A percentile compares a stretch with the other conserved stretches of the same genome.
Evolutionary conservation across 2,888 invertebrate species (phyloP).

Genomic region (Alloplasta piceator): DNA sequence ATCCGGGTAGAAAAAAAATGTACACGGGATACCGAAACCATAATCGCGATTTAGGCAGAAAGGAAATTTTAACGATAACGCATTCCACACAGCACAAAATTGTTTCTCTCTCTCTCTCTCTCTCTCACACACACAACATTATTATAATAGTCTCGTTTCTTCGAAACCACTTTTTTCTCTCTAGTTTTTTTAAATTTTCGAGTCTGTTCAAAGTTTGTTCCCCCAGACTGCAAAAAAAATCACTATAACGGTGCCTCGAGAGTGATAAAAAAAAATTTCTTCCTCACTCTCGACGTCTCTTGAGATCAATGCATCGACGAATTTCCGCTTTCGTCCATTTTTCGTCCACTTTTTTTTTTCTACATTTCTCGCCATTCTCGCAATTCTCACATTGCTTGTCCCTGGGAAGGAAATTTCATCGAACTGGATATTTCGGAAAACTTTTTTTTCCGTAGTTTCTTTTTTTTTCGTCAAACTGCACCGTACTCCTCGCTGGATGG

Average conservation of each 20-base stretch:
- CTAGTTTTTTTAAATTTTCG: slow-evolving; percentile 34
- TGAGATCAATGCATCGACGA: background rate
- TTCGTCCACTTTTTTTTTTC: background rate
- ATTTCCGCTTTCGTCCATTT: background rate
- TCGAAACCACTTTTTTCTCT: slow-evolving; percentile 18
- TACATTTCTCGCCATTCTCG: background rate
- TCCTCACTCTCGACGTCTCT: background rate
- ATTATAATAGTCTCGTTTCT: slow-evolving; percentile 29
- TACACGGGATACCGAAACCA: slow-evolving; percentile 61
- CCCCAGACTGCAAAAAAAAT: too few species aligned
- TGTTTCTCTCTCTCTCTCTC: slow-evolving; percentile 3
- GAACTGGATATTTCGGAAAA: background rate
- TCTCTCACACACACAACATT: slow-evolving; percentile 32
- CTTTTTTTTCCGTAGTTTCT: slow-evolving; percentile 15
- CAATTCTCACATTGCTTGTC: background rate
- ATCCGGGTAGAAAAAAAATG: slow-evolving; percentile 57
- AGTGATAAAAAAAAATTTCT: background rate
- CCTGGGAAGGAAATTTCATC: background rate
- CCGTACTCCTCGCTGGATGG: slow-evolving; percentile 83
- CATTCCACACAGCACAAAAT: slow-evolving; percentile 42
- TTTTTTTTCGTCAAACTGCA: slow-evolving; percentile 75
- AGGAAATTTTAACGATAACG: slow-evolving; percentile 32
- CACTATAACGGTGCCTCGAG: too few species aligned
- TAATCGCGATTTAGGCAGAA: slow-evolving; percentile 23
- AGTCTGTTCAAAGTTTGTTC: too few species aligned